Conservation (phyloP, 2,888 invertebrate species). For the Halocaridina rubra region DNA sequence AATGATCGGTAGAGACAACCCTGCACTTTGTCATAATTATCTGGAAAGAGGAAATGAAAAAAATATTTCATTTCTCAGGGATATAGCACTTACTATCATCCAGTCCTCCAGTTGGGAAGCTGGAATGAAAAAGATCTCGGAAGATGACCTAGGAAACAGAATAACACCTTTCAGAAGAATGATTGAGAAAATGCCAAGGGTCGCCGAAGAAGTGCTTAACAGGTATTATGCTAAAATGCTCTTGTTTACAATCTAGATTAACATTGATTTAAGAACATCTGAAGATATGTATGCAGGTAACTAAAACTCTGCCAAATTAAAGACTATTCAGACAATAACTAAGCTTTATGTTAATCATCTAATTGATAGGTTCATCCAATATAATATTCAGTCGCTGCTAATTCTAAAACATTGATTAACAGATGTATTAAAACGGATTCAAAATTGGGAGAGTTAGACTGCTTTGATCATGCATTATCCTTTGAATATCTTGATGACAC, state of each 20-base stretch:
- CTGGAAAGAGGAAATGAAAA: too few relatives aligned
- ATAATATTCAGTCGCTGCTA: too few relatives aligned
- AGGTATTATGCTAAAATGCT: constrained; percentile 26
- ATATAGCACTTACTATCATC: constrained; percentile 69
- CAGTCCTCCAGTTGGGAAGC: constrained; percentile 68
- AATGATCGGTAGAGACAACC: too few relatives aligned
- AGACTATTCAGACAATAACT: too few relatives aligned
- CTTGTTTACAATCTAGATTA: too few relatives aligned
- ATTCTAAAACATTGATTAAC: background rate
- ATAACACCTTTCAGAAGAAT: constrained; percentile 71
- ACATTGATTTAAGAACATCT: too few relatives aligned
- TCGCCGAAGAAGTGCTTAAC: constrained; percentile 65
- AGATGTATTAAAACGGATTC: constrained; percentile 41
- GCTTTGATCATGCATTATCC: constrained; percentile 65
- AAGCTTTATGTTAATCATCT: too few relatives aligned
- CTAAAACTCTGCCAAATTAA: too few relatives aligned
- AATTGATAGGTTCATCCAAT: too few relatives aligned
- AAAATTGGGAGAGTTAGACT: too few relatives aligned
- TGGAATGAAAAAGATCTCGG: constrained; percentile 68
- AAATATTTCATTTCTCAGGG: constrained; percentile 65
- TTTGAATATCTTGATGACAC: constrained; percentile 71
- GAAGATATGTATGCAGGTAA: too few relatives aligned
- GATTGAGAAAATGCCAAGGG: constrained; percentile 70
- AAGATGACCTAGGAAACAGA: constrained; percentile 66
- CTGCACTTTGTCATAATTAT: too few relatives aligned